Percentiles rank a stretch among this genome's conserved stretches.
Evolutionary conservation across 2,797 vertebrate species (phyloP).

Genomic region (Diglossa cyanea): DNA sequence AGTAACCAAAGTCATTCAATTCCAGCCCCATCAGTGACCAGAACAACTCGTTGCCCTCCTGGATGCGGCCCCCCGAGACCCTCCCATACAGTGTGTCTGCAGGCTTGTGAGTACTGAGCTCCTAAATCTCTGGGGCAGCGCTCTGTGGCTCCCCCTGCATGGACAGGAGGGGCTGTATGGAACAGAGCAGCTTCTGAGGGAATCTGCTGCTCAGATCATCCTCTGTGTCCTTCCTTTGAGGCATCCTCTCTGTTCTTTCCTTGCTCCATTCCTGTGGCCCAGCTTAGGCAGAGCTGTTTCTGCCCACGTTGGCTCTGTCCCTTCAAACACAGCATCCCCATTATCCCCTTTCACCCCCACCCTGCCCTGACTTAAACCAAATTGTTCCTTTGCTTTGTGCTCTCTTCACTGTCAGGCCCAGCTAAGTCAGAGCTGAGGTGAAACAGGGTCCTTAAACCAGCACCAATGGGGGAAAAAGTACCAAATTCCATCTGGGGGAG

Average conservation of each 20-base stretch:
- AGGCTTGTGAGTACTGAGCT: slow-evolving; percentile 3
- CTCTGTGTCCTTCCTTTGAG: not conserved
- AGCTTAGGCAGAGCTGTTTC: not conserved
- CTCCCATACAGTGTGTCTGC: rapidly evolving
- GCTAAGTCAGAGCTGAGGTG: not conserved
- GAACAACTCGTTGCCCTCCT: not conserved
- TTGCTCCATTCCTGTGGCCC: not conserved
- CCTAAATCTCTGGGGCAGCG: not conserved
- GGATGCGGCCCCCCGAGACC: not conserved
- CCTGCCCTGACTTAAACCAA: not conserved
- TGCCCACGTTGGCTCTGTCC: not conserved
- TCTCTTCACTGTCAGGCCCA: not conserved
- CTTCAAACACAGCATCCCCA: not conserved
- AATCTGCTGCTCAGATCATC: not conserved
- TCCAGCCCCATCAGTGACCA: not conserved
- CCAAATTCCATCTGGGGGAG: not conserved
- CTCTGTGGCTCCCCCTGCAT: not conserved
- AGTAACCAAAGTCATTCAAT: not conserved
- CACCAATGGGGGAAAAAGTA: not conserved
- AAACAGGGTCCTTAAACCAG: not conserved
- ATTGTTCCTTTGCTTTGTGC: not conserved
- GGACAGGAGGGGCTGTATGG: not conserved
- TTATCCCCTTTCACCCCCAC: not conserved
- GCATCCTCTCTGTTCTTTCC: not conserved
- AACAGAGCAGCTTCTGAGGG: not conserved